phyloP scores from a whole-genome alignment of 2,888 invertebrate genomes.

The Tolmerus cingulatus region DNA sequence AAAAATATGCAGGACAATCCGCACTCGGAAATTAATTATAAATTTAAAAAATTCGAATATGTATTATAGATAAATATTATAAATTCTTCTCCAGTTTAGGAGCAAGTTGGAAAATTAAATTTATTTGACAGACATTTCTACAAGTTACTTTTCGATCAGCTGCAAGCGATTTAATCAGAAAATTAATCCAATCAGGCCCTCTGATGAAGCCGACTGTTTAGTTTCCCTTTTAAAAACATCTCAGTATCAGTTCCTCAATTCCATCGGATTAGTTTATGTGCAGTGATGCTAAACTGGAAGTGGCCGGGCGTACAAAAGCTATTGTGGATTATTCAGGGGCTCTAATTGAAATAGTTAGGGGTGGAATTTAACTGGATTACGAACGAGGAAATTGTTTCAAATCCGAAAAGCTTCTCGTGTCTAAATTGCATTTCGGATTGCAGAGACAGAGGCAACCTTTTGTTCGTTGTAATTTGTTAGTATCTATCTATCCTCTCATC shows the following conservation, averaged over 20 bases:
- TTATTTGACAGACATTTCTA: neutral
- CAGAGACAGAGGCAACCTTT: neutral
- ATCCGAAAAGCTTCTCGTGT: neutral
- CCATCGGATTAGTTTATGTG: neutral
- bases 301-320: neutral
- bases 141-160: neutral
- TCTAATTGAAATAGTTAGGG: slow-evolving; percentile 21
- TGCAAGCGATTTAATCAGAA: neutral
- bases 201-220: neutral
- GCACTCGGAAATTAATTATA: too few species aligned
- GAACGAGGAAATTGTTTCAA: neutral
- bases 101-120: too few species aligned
- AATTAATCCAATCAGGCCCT: neutral
- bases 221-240: neutral
- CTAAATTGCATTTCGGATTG: neutral
- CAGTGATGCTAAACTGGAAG: neutral
- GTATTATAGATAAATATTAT: too few species aligned
- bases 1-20: too few species aligned
- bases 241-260: neutral
- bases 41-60: too few species aligned
- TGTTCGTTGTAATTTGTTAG: neutral
- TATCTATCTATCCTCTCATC: neutral
- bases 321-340: neutral
- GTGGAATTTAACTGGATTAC: slow-evolving; percentile 8
- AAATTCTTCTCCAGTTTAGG: too few species aligned